Percentiles rank a stretch among this genome's conserved stretches.
Evolutionary conservation across 2,113 vertebrate genomes (phyloP).

Genomic region (Nibea albiflora): DNA sequence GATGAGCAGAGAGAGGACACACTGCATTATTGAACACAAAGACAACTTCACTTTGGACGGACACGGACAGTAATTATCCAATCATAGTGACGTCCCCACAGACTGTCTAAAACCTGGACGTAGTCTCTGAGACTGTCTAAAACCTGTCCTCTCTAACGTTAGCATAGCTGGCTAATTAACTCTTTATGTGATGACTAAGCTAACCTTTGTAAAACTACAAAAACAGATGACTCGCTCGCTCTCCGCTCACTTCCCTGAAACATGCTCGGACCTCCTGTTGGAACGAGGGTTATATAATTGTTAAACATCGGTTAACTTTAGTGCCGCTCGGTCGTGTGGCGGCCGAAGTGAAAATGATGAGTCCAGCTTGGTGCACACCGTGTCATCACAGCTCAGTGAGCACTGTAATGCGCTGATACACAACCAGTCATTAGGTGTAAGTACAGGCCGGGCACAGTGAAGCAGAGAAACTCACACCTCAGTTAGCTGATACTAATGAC

Average conservation of each 20-base stretch:
- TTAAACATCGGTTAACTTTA: slow-evolving; percentile 13
- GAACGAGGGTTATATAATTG: slow-evolving; percentile 13
- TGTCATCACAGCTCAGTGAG: slow-evolving; percentile 43
- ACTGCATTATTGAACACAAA: neutral
- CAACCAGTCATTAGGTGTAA: slow-evolving; percentile 47
- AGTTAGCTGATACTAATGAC: slow-evolving; percentile 40
- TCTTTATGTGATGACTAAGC: too few species aligned
- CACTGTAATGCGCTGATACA: slow-evolving; percentile 33
- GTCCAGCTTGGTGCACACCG: slow-evolving; percentile 4
- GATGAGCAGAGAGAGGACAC: neutral
- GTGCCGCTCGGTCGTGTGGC: slow-evolving; percentile 2
- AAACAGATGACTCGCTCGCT: neutral
- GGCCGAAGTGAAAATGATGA: slow-evolving; percentile 41
- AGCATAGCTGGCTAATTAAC: too few species aligned
- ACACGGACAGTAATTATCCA: too few species aligned
- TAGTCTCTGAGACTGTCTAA: too few species aligned
- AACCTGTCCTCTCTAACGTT: too few species aligned
- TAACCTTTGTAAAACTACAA: too few species aligned
- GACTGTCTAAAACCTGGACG: slow-evolving; percentile 44
- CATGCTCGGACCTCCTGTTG: neutral
- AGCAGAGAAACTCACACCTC: slow-evolving; percentile 18
- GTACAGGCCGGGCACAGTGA: slow-evolving; percentile 22
- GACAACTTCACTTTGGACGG: too few species aligned
- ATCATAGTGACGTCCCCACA: too few species aligned
- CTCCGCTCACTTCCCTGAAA: neutral